Conservation (phyloP, 2,888 invertebrate species). For the Hirtodrosophila alboralis region DNA sequence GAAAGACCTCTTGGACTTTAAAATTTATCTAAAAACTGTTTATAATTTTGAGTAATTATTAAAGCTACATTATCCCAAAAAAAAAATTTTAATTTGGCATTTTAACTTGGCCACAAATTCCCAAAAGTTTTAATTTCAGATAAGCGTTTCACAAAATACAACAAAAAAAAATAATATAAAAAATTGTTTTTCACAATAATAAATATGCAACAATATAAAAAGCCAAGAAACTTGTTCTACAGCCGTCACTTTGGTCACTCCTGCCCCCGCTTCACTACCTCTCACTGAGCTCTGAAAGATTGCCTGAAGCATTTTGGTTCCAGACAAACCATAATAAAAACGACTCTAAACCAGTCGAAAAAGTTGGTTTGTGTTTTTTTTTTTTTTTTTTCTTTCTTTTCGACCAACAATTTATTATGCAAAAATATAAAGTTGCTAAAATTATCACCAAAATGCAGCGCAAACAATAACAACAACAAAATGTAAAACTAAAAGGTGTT, state of each 20-base stretch:
- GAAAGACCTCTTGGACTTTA: too few species aligned
- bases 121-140: conserved; percentile 24
- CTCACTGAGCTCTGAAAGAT: conserved; percentile 4
- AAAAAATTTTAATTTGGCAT: too few species aligned
- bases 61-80: too few species aligned
- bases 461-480: conserved; percentile 3
- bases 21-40: too few species aligned
- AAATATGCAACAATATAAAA: conserved; percentile 34
- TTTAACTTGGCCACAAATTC: too few species aligned
- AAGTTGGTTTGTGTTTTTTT: conserved; percentile 48
- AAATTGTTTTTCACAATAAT: conserved; percentile 20
- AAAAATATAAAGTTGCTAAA: conserved; percentile 46
- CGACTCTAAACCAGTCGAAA: conserved; percentile 31
- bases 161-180: too few species aligned
- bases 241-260: conserved; percentile 25
- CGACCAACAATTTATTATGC: conserved; percentile 57
- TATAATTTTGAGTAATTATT: too few species aligned
- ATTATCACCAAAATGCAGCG: conserved; percentile 42
- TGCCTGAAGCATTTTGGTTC: conserved; percentile 36
- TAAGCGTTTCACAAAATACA: too few species aligned
- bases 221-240: conserved; percentile 29
- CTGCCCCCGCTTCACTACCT: background rate
- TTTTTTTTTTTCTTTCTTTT: conserved; percentile 37
- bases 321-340: conserved; percentile 27
- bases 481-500: background rate